phyloP scores from a whole-genome alignment of 1,140 invertebrate species.

The Drosophila eugracilis region DNA sequence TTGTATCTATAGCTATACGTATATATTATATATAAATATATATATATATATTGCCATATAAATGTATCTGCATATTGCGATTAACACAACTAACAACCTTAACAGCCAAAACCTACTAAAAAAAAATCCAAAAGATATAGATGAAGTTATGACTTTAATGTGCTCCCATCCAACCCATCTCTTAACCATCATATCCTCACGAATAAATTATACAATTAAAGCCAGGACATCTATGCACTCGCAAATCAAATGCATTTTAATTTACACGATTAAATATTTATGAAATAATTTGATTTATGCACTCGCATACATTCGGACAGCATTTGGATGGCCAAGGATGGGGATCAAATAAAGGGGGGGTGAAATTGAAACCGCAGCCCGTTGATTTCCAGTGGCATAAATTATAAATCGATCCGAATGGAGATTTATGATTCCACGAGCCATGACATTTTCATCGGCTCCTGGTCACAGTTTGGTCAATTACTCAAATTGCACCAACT shows the following conservation, averaged over 20 bases:
- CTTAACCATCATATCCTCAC: not conserved
- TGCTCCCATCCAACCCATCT: not conserved
- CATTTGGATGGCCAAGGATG: conserved; percentile 15
- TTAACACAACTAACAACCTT: conserved; percentile 63
- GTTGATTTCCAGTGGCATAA: conserved; percentile 65
- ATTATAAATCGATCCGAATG: conserved; percentile 58
- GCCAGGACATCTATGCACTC: conserved; percentile 26
- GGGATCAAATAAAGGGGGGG: not conserved
- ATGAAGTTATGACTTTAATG: conserved; percentile 64
- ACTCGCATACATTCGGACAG: conserved; percentile 34
- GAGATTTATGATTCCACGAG: conserved; percentile 52
- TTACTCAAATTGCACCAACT: conserved; percentile 46
- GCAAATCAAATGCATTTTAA: conserved; percentile 59
- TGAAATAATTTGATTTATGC: conserved; percentile 74
- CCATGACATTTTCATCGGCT: conserved; percentile 56
- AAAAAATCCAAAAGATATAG: conserved; percentile 49
- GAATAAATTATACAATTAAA: conserved; percentile 49
- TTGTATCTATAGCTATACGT: conserved; percentile 63
- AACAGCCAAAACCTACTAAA: conserved; percentile 52
- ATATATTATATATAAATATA: conserved; percentile 38
- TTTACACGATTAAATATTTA: conserved; percentile 65
- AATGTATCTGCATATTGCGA: conserved; percentile 55
- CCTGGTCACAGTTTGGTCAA: conserved; percentile 29
- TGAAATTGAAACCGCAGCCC: conserved; percentile 51
- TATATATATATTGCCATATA: conserved; percentile 39